Evolutionary conservation across 1,140 invertebrate species (phyloP).

Genomic region (Drosophila ogumai): DNA sequence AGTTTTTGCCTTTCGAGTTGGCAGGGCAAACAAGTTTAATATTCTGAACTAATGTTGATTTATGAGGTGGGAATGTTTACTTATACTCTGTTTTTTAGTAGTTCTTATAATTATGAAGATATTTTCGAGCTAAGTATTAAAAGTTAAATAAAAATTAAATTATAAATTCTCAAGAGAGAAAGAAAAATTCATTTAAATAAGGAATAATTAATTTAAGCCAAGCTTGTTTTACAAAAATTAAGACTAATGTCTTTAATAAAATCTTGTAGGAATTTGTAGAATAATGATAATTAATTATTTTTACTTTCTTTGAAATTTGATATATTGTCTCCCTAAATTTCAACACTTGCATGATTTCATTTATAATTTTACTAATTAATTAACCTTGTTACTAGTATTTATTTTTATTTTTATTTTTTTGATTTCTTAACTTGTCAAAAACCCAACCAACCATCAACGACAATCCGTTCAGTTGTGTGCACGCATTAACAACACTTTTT

Average conservation of each 20-base stretch:
- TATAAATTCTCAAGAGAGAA: background rate
- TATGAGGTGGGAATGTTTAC: constrained; percentile 15
- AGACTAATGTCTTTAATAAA: background rate
- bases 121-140: background rate
- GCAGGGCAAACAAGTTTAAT: constrained; percentile 9
- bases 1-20: constrained; percentile 4
- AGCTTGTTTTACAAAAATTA: background rate
- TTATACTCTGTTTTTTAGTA: background rate
- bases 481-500: constrained; percentile 29
- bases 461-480: constrained; percentile 18
- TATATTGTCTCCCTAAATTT: background rate
- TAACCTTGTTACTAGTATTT: background rate
- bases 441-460: constrained; percentile 2
- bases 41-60: constrained; percentile 27
- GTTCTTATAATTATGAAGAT: background rate
- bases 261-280: background rate
- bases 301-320: too few species aligned
- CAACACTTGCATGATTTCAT: background rate
- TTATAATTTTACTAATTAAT: background rate
- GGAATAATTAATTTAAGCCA: background rate
- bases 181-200: background rate
- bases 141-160: background rate
- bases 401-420: background rate
- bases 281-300: too few species aligned
- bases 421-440: constrained; percentile 3